Conservation (phyloP, 2,113 vertebrate genomes). For the Alethe castanea region DNA sequence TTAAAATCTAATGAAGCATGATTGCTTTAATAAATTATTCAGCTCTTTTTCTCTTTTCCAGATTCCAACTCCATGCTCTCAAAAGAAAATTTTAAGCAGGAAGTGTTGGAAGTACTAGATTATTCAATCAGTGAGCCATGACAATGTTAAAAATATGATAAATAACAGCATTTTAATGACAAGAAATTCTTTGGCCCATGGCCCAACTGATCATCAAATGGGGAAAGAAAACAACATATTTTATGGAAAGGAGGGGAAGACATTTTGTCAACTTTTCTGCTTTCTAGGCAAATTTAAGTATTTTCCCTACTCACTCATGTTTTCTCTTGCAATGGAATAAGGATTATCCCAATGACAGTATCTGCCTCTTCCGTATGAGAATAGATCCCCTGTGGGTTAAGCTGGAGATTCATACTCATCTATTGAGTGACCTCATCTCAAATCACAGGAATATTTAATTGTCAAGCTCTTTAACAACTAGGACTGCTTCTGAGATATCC, state of each 20-base stretch:
- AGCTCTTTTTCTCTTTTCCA: not conserved
- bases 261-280: not conserved
- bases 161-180: not conserved
- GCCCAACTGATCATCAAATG: not conserved
- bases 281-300: not conserved
- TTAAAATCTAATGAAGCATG: slow-evolving; percentile 35
- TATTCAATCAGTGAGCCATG: not conserved
- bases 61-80: not conserved
- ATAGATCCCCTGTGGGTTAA: not conserved
- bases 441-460: not conserved
- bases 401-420: not conserved
- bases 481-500: not conserved
- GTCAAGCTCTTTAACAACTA: not conserved
- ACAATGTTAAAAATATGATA: not conserved
- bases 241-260: not conserved
- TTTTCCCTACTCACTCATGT: not conserved
- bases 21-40: slow-evolving; percentile 51
- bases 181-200: not conserved
- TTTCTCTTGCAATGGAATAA: not conserved
- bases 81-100: not conserved
- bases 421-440: not conserved
- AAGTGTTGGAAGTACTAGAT: not conserved
- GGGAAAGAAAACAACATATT: not conserved
- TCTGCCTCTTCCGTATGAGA: not conserved
- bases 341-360: not conserved